Conservation (phyloP, 2,113 vertebrate genomes). For the Cranoglanis bouderius region DNA sequence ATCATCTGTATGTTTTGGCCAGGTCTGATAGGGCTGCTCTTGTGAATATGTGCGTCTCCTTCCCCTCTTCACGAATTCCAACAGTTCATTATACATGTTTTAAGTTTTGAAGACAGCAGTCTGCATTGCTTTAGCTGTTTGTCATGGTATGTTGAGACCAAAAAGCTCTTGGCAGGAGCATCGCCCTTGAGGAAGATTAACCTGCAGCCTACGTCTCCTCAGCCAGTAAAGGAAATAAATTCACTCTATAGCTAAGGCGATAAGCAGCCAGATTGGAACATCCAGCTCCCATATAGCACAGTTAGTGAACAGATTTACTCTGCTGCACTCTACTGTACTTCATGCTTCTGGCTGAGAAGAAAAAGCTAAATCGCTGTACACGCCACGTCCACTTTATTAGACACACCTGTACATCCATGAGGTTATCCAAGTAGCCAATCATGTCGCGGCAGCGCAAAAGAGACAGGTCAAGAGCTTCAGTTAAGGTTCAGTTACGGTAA, state of each 20-base stretch:
- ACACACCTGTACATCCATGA: not conserved
- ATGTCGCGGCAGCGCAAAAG: not conserved
- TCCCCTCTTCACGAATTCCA: constrained; percentile 32
- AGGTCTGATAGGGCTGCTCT: not conserved
- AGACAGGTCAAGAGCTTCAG: not conserved
- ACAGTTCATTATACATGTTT: constrained; percentile 30
- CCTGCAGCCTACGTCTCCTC: constrained; percentile 40
- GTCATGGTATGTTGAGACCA: constrained; percentile 30
- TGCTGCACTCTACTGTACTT: not conserved
- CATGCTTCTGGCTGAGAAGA: not conserved
- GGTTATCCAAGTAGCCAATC: not conserved
- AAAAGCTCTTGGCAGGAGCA: constrained; percentile 39
- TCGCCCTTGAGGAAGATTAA: constrained; percentile 37
- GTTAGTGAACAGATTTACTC: constrained; percentile 1
- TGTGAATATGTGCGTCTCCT: constrained; percentile 22
- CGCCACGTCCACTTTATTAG: not conserved
- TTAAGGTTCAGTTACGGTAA: not conserved
- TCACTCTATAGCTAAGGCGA: constrained; percentile 14
- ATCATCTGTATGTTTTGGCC: constrained; percentile 45
- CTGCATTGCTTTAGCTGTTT: constrained; percentile 48
- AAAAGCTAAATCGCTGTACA: not conserved
- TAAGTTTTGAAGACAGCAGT: constrained; percentile 32
- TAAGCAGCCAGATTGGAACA: not conserved
- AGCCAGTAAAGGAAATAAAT: constrained; percentile 45
- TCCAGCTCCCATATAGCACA: not conserved